Conservation (phyloP, 1,140 invertebrate species). For the Heliconius eleuchia region DNA sequence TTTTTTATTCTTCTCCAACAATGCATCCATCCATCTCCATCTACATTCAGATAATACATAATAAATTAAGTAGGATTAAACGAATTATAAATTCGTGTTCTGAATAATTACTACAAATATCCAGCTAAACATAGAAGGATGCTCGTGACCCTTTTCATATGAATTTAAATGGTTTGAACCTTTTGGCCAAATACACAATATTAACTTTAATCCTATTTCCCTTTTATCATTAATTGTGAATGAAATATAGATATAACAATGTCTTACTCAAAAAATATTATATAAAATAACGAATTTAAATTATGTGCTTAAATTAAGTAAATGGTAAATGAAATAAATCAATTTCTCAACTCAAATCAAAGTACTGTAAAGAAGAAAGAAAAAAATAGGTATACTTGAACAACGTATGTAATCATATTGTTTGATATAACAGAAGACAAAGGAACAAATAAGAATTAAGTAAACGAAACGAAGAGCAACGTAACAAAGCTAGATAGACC, state of each 20-base stretch:
- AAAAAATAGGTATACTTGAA: too few species aligned
- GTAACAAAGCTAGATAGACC: neutral
- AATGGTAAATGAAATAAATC: neutral
- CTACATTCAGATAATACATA: neutral
- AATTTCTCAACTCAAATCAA: neutral
- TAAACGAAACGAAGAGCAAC: neutral
- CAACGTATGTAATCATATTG: neutral
- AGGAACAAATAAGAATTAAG: neutral
- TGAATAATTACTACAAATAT: slow-evolving; percentile 10
- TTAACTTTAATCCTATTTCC: slow-evolving; percentile 13
- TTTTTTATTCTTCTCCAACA: too few species aligned
- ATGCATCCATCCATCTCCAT: neutral
- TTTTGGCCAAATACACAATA: slow-evolving; percentile 9
- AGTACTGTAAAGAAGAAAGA: neutral
- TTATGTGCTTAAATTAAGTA: neutral
- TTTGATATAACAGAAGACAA: neutral
- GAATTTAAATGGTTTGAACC: slow-evolving; percentile 15
- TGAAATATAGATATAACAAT: neutral
- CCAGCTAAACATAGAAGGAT: slow-evolving; percentile 3
- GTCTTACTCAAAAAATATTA: neutral
- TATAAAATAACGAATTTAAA: neutral
- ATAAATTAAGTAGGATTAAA: slow-evolving; percentile 9
- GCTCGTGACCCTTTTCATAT: slow-evolving; percentile 11
- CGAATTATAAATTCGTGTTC: slow-evolving; percentile 11
- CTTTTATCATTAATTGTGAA: slow-evolving; percentile 11